Base-by-base conservation (phyloP, 2,113 vertebrate genomes). In the Semnornis frantzii region DNA sequence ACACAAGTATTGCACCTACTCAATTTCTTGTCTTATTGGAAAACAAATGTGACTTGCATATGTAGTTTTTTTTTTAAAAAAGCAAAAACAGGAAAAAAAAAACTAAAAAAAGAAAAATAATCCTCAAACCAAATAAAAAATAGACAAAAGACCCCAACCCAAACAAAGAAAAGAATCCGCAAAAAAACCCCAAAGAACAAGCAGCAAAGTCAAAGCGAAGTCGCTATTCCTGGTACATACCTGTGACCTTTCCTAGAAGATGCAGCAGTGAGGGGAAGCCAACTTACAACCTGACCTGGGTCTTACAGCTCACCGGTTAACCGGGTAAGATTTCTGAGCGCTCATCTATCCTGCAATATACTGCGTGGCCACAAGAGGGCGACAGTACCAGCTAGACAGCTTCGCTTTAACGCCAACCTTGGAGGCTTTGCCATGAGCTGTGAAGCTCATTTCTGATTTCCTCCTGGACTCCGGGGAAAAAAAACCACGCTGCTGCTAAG, bases 321-420 rank as follows among this genome's bases (percentile, higher is more conserved):
- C 17, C 3, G 3, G 12, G 50, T 24, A 4, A 15, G 42, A 20
- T 58, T 59, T 28, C 62, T 6, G 9, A 33, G 59, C 16, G 0
- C 19, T 7, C 3, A 2, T 8, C 3, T 10, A 19, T 85, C 68
- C 55, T 81, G 82, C 74, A 74, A 9, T 88, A 55, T 54, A 2
- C 46, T 31, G 11, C 6, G 12, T 12, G 57, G 8, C 25, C 89
- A 80, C 89, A 50, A 83, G 93, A 92, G 93, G 91, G 87, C 60
- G 20, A 48, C 19, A 0, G 2, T 19, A 19, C 11, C 50, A 21
- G n/a, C 5, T 2, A 16, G 9, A 44, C 3, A 1, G 2, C 1
- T 8, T 46, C 1, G 0, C 68, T 82, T 31, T 28, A 14, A n/a
- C 10, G 7, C 2, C 68, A 8, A 30, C 17, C 25, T 84, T 31